phyloP scores from a whole-genome alignment of 1,140 invertebrate genomes.

The Lethocerus indicus region DNA sequence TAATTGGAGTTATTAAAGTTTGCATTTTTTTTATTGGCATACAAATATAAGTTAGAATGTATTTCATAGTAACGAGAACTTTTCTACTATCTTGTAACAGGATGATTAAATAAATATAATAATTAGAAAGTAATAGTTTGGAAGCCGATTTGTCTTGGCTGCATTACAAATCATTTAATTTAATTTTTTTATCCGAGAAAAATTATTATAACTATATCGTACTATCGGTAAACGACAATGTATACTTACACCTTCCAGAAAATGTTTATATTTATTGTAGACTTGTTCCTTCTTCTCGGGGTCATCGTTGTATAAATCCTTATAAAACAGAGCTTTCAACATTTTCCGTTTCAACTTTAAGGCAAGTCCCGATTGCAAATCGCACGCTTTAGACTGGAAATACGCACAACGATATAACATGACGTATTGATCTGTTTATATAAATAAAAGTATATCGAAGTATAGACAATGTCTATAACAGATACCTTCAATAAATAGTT shows the following conservation, averaged over 20 bases:
- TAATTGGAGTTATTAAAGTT: too few relatives aligned
- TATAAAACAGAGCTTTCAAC: constrained; percentile 51
- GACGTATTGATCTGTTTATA: too few relatives aligned
- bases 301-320: constrained; percentile 54
- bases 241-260: constrained; percentile 53
- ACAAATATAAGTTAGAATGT: too few relatives aligned
- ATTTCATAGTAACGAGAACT: too few relatives aligned
- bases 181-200: not conserved
- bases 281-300: constrained; percentile 53
- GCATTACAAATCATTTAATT: not conserved
- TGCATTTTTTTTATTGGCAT: too few relatives aligned
- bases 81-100: too few relatives aligned
- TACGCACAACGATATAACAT: too few relatives aligned
- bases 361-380: constrained; percentile 66
- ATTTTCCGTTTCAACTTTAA: constrained; percentile 71
- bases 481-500: constrained; percentile 78
- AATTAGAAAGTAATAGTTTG: too few relatives aligned
- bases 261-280: constrained; percentile 67
- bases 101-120: too few relatives aligned
- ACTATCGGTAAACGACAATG: not conserved
- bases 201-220: not conserved
- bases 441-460: too few relatives aligned
- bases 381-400: constrained; percentile 62
- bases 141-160: too few relatives aligned
- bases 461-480: too few relatives aligned